A percentile compares a stretch with the other conserved stretches of the same genome.
Conservation (phyloP, 2,888 invertebrate species). For the Cerastis rubricosa region DNA sequence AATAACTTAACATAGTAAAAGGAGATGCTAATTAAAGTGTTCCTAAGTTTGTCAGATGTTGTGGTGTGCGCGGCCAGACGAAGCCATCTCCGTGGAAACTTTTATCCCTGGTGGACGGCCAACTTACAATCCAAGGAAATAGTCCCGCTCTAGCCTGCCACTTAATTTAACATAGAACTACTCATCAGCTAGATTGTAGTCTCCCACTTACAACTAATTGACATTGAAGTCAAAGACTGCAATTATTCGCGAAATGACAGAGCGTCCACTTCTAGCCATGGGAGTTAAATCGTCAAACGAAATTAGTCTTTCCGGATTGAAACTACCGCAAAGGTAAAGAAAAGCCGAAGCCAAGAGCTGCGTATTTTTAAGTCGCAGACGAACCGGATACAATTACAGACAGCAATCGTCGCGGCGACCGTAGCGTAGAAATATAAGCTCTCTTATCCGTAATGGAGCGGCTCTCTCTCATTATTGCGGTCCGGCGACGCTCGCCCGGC, state of each 20-base stretch:
- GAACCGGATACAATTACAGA: slow-evolving; percentile 88
- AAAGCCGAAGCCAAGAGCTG: slow-evolving; percentile 62
- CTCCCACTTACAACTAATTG: slow-evolving; percentile 41
- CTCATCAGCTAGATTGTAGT: slow-evolving; percentile 64
- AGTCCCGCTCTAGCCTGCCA: slow-evolving; percentile 58
- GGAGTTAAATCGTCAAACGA: slow-evolving; percentile 49
- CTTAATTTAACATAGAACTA: slow-evolving; percentile 64
- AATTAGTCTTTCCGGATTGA: slow-evolving; percentile 67
- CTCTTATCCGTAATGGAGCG: slow-evolving; percentile 82
- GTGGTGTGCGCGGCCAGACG: slow-evolving; percentile 72
- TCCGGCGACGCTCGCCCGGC: slow-evolving; percentile 69
- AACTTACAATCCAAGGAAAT: slow-evolving; percentile 75
- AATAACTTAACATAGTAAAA: slow-evolving; percentile 42
- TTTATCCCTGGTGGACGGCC: slow-evolving; percentile 76
- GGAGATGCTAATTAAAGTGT: slow-evolving; percentile 84
- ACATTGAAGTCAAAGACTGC: slow-evolving; percentile 42
- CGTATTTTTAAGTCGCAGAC: slow-evolving; percentile 74
- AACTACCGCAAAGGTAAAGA: slow-evolving; percentile 63
- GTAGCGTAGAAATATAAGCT: slow-evolving; percentile 83
- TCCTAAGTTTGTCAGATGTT: slow-evolving; percentile 78
- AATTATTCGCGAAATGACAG: slow-evolving; percentile 46
- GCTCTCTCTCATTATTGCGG: slow-evolving; percentile 86
- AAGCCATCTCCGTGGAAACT: slow-evolving; percentile 76
- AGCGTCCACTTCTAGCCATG: slow-evolving; percentile 15
- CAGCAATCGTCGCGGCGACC: slow-evolving; percentile 80